Evolutionary conservation across 2,113 vertebrate species (phyloP), one percentile per base, ranked within the genome.

Genomic region (Melanotaenia duboulayi): DNA sequence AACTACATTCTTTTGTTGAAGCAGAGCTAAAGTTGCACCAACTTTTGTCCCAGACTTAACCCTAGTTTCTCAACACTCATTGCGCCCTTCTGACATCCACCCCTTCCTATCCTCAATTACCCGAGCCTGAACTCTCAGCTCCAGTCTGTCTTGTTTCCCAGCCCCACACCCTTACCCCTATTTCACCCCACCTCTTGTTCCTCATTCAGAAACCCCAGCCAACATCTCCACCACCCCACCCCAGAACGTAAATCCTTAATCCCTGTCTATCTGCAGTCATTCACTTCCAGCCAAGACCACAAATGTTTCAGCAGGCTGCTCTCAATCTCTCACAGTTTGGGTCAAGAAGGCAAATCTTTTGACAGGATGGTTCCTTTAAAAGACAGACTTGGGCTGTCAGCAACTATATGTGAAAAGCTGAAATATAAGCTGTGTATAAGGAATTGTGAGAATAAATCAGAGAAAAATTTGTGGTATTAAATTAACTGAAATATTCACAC

Each of bases 251-350:
- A 61, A 69, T 37, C 35, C 37, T 71, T 83, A 85, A 89, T 85
- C 83, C 85, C 72, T 68, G 69, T 71, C 70, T 65, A 64, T 81
- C 69, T 81, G 44, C 22, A 65, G 67, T 73, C 78, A 70, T 84
- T 84, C 66, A 80, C 80, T 88, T 74, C 70, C 50, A 67, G 80
- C 89, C 85, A 88, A 87, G 57, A 82, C 74, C 79, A 80, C 88
- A 89, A 74, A 88, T 87, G 79, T 88, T 84, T 67, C 28, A 76
- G 49, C 72, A 54, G 42, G 71, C 72, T 16, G 13, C 69, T 65
- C 65, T 74, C 50, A 50, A 44, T 82, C 62, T 82, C 65, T 85
- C 83, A 71, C 70, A 81, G 81, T 84, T 77, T 81, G 66, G 71
- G 57, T 60, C 68, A 58, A 69, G 54, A 81, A 60, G 54, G 56